These are phyloP conservation scores for Catharus ustulatus DNA, from an alignment of 2,797 vertebrate genomes.

Conservation along the genomic window DNA sequence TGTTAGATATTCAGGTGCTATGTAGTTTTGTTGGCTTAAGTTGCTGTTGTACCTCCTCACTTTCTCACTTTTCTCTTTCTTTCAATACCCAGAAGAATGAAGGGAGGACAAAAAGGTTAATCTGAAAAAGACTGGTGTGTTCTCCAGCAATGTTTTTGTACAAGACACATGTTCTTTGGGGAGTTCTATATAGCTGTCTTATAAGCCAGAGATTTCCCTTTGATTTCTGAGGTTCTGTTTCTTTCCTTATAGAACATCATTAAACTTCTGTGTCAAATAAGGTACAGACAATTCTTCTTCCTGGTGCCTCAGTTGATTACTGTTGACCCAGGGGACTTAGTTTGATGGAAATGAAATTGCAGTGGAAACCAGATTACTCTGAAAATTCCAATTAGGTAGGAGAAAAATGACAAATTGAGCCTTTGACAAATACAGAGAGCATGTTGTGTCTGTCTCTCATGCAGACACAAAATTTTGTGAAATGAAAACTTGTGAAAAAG, in stretches of 20 bases:
- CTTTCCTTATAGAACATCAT: not conserved
- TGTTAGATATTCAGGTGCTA: not conserved
- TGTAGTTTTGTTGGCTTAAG: not conserved
- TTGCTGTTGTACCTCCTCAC: not conserved
- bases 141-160: not conserved
- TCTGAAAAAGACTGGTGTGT: not conserved
- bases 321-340: not conserved
- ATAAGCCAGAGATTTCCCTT: not conserved
- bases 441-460: not conserved
- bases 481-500: not conserved
- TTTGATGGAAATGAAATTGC: slow-evolving; percentile 8
- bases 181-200: not conserved
- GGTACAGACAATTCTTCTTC: not conserved
- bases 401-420: not conserved
- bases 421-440: not conserved
- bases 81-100: not conserved
- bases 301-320: not conserved
- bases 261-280: not conserved
- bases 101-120: not conserved
- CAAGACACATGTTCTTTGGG: not conserved
- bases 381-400: slow-evolving; percentile 1
- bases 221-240: not conserved
- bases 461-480: not conserved
- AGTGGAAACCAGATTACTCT: slow-evolving; percentile 5
- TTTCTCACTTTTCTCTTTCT: not conserved